Conservation (phyloP, 2,888 invertebrate genomes). For the Dryobotodes eremita region DNA sequence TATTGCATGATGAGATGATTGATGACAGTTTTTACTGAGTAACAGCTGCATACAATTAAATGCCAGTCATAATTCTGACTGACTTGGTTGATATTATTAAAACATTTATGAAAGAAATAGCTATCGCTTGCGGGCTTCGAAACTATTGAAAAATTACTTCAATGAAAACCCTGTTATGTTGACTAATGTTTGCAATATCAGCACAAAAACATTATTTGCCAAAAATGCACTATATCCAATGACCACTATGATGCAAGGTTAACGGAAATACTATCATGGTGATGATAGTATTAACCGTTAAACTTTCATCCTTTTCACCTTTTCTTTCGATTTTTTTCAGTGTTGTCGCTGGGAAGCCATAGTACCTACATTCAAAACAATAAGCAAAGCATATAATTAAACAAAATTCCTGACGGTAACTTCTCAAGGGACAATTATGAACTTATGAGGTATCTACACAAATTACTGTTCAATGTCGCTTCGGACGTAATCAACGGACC, state of each 20-base stretch:
- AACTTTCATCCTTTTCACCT: too few relatives aligned
- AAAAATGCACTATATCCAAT: not conserved
- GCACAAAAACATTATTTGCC: not conserved
- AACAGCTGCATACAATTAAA: slow-evolving; percentile 10
- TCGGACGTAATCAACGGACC: slow-evolving; percentile 65
- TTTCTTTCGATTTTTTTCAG: too few relatives aligned
- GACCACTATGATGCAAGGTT: too few relatives aligned
- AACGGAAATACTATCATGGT: too few relatives aligned
- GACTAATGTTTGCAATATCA: not conserved
- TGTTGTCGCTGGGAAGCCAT: too few relatives aligned
- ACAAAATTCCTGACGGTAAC: slow-evolving; percentile 3
- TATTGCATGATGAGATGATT: too few relatives aligned
- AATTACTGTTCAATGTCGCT: slow-evolving; percentile 30
- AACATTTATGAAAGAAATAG: not conserved
- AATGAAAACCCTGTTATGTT: not conserved
- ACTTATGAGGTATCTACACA: not conserved
- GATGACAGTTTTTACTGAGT: not conserved
- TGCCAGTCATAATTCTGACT: not conserved
- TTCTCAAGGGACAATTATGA: slow-evolving; percentile 25
- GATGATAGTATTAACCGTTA: too few relatives aligned
- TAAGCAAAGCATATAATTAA: not conserved
- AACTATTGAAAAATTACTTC: not conserved
- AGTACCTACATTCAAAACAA: not conserved
- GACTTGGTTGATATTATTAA: not conserved
- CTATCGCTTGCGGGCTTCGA: not conserved